phyloP scores from a whole-genome alignment of 1,140 invertebrate genomes.

The Brachionus plicatilis region DNA sequence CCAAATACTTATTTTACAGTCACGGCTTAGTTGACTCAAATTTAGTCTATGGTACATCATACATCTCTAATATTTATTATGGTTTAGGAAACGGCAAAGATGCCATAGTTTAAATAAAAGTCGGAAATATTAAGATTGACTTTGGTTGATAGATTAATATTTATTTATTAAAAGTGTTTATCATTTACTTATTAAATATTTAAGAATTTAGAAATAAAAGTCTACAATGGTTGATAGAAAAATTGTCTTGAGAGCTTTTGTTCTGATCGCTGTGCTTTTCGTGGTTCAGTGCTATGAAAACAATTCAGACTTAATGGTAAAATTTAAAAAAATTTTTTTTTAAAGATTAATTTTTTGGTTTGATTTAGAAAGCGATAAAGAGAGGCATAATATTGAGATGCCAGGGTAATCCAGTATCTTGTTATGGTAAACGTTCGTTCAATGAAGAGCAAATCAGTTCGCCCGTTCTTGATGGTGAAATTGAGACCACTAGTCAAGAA shows the following conservation, averaged over 20 bases:
- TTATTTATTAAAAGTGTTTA: no score
- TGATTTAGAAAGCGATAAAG: constrained; percentile 17
- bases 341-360: not conserved
- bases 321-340: not conserved
- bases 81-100: not conserved
- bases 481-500: constrained; percentile 13
- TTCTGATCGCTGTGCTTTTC: not conserved
- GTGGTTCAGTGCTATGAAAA: not conserved
- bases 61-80: not conserved
- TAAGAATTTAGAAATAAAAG: not conserved
- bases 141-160: no score
- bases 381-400: constrained; percentile 28
- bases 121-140: not conserved
- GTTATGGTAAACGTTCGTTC: constrained; percentile 30
- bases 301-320: constrained; percentile 17
- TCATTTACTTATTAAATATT: not conserved
- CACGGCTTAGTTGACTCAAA: not conserved
- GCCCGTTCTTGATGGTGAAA: not conserved
- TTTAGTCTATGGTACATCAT: no score
- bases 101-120: not conserved
- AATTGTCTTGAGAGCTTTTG: not conserved
- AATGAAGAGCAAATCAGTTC: not conserved
- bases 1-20: not conserved
- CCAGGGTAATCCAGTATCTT: constrained; percentile 40
- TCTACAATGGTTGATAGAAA: not conserved